phyloP scores from a whole-genome alignment of 2,888 invertebrate species.

The Drosophila affinis region DNA sequence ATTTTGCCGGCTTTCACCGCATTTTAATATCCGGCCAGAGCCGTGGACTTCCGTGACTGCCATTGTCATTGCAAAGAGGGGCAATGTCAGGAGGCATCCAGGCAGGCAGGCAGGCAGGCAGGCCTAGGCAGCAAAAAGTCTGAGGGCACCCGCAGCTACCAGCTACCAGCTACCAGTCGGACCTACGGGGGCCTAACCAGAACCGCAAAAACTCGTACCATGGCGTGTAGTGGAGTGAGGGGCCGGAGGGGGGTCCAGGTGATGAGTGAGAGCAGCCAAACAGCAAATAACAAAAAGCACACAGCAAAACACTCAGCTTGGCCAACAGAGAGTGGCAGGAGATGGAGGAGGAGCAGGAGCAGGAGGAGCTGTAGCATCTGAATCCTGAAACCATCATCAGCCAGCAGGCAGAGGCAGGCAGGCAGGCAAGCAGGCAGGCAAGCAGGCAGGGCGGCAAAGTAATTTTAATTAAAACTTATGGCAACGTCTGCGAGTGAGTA shows the following conservation, averaged over 20 bases:
- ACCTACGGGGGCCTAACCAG: constrained; percentile 22
- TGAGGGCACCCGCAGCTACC: constrained; percentile 56
- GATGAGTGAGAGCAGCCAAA: constrained; percentile 68
- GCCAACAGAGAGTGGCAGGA: constrained; percentile 26
- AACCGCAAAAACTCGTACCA: constrained; percentile 64
- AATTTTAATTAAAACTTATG: constrained; percentile 77
- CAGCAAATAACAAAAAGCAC: constrained; percentile 77
- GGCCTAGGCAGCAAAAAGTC: constrained; percentile 48
- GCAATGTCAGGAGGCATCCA: constrained; percentile 66
- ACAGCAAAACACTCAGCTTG: constrained; percentile 71
- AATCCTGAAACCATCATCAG: constrained; percentile 55
- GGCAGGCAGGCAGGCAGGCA: constrained; percentile 47
- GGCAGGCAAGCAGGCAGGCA: constrained; percentile 43
- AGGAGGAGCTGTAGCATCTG: constrained; percentile 13
- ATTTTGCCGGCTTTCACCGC: constrained; percentile 51
- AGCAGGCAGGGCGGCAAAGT: constrained; percentile 64
- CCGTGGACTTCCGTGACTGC: constrained; percentile 48
- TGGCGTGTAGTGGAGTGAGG: not conserved
- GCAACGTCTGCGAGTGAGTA: constrained; percentile 79
- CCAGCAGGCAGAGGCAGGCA: constrained; percentile 54
- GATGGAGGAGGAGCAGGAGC: constrained; percentile 10
- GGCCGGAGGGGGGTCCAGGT: constrained; percentile 8
- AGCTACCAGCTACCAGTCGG: constrained; percentile 32
- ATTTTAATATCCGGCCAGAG: constrained; percentile 65
- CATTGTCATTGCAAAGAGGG: constrained; percentile 72